Percentiles rank a stretch among this genome's conserved stretches.
Evolutionary conservation across 2,797 vertebrate genomes (phyloP).

Genomic region (Lemur catta): DNA sequence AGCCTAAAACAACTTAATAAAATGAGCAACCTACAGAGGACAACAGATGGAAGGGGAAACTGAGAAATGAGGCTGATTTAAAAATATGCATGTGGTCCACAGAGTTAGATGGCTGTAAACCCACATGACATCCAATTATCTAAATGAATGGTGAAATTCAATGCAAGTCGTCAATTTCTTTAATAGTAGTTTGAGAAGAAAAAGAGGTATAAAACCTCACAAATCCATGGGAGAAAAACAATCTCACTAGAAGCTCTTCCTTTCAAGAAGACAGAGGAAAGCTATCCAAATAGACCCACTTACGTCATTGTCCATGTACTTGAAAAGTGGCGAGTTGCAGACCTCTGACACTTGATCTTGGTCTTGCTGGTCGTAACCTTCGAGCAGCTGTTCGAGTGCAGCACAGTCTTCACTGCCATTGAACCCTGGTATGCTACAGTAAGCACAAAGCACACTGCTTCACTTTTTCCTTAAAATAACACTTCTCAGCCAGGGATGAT

Average conservation of each 20-base stretch:
- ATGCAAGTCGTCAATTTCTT: background rate
- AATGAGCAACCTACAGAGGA: background rate
- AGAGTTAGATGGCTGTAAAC: background rate
- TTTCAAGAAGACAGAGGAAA: background rate
- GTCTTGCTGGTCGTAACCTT: slow-evolving; percentile 97
- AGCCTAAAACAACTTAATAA: background rate
- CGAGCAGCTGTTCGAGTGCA: slow-evolving; percentile 94
- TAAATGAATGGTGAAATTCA: background rate
- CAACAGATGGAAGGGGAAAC: background rate
- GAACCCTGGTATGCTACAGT: slow-evolving; percentile 94
- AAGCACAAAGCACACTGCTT: background rate
- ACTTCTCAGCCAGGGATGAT: too few relatives aligned
- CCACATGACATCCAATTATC: too few relatives aligned
- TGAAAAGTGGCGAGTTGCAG: slow-evolving; percentile 96
- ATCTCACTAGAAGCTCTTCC: background rate
- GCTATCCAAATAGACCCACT: slow-evolving; percentile 80
- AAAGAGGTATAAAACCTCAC: background rate
- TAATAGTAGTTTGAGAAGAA: background rate
- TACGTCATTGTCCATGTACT: slow-evolving; percentile 99
- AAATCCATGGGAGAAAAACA: background rate
- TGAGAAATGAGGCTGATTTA: background rate
- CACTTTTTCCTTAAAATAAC: background rate
- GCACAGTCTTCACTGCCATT: slow-evolving; percentile 94
- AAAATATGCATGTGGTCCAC: background rate
- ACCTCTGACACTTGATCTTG: slow-evolving; percentile 94